Percentiles rank a stretch among this genome's conserved stretches.
These are phyloP conservation scores for Chironomus riparius DNA, from an alignment of 2,888 invertebrate genomes.

Conservation along the genomic window DNA sequence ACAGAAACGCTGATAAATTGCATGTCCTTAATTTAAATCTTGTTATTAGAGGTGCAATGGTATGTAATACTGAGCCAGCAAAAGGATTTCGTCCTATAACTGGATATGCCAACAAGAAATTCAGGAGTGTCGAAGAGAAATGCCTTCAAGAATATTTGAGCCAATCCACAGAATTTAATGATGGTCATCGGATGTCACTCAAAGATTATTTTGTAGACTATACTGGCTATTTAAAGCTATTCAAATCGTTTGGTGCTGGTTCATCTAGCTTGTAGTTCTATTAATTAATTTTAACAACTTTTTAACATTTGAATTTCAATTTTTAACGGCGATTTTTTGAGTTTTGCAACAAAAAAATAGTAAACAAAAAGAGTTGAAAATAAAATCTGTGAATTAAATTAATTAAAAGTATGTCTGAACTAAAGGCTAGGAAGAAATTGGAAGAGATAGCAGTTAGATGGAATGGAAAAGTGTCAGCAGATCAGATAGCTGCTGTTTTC, in stretches of 20 bases:
- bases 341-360: no score
- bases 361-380: neutral
- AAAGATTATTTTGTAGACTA: slow-evolving; percentile 18
- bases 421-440: neutral
- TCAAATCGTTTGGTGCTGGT: neutral
- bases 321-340: no score
- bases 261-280: neutral
- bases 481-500: neutral
- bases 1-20: slow-evolving; percentile 38
- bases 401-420: neutral
- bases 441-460: neutral
- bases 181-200: neutral
- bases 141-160: neutral
- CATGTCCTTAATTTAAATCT: slow-evolving; percentile 46
- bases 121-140: neutral
- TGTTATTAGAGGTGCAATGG: slow-evolving; percentile 61
- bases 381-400: neutral
- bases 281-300: neutral
- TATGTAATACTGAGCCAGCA: slow-evolving; percentile 56
- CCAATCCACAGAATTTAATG: neutral
- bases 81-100: slow-evolving; percentile 66
- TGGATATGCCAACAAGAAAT: slow-evolving; percentile 36
- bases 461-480: neutral
- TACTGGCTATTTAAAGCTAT: neutral
- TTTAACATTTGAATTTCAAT: no score